These are phyloP conservation scores for Leucozona laternaria DNA, from an alignment of 2,888 invertebrate genomes.

Conservation along the genomic window DNA sequence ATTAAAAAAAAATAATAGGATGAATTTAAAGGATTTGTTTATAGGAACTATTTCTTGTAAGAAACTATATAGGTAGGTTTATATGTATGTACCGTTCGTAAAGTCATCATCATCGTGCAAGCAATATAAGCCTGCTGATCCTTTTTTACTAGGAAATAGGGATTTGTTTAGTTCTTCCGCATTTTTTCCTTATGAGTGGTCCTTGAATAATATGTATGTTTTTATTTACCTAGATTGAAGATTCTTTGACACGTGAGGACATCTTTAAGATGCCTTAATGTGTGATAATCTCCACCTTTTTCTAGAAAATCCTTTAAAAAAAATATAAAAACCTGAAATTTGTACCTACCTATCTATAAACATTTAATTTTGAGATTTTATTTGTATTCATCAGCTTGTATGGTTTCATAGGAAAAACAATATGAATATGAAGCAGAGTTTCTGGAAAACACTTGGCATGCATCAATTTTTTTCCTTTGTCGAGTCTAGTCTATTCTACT, in stretches of 20 bases:
- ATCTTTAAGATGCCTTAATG: conserved; percentile 3
- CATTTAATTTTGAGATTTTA: background rate
- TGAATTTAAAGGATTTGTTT: background rate
- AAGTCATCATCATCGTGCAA: background rate
- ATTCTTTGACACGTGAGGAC: conserved; percentile 4
- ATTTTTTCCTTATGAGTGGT: background rate
- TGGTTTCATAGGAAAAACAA: background rate
- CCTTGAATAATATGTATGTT: background rate
- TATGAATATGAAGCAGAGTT: background rate
- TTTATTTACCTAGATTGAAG: background rate
- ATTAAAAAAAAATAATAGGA: background rate
- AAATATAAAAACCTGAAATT: background rate
- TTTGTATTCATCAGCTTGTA: background rate
- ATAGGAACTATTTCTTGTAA: background rate
- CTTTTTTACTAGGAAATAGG: background rate
- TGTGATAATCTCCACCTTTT: conserved; percentile 14
- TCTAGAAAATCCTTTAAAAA: background rate
- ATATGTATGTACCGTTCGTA: no score
- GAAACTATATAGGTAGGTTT: background rate
- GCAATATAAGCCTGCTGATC: conserved; percentile 1
- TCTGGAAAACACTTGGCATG: background rate
- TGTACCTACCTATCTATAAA: background rate
- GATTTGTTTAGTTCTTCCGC: background rate
- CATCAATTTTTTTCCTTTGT: background rate
- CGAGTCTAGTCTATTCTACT: background rate